Evolutionary conservation across 2,888 invertebrate species (phyloP).

Genomic region (Epirrita christyi): DNA sequence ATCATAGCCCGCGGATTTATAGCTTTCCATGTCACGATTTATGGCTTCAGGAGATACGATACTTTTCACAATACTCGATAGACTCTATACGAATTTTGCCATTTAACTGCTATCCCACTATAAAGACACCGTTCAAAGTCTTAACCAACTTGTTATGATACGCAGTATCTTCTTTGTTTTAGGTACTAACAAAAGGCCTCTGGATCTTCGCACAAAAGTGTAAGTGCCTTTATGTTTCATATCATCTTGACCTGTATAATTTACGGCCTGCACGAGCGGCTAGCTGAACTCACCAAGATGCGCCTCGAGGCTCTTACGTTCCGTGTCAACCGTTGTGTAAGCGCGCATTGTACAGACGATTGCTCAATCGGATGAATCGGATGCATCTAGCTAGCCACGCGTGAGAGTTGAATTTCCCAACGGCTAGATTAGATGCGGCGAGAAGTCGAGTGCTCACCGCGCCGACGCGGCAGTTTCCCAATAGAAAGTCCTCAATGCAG

Average conservation of each 20-base stretch:
- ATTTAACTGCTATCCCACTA: too few species aligned
- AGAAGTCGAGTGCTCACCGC: slow-evolving; percentile 58
- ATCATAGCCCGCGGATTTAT: slow-evolving; percentile 20
- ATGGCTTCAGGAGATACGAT: slow-evolving; percentile 13
- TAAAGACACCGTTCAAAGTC: slow-evolving; percentile 1
- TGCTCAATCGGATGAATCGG: slow-evolving; percentile 79
- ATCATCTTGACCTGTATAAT: slow-evolving; percentile 29
- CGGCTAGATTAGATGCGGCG: slow-evolving; percentile 56
- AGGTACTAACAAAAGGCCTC: slow-evolving; percentile 50
- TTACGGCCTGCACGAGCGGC: slow-evolving; percentile 29
- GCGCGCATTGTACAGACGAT: slow-evolving; percentile 61
- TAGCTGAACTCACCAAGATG: slow-evolving; percentile 39
- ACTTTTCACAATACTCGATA: slow-evolving; percentile 5
- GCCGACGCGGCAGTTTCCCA: slow-evolving; percentile 68
- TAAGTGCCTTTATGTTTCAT: slow-evolving; percentile 53
- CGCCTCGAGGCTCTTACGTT: slow-evolving; percentile 44
- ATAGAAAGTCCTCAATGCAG: slow-evolving; percentile 82
- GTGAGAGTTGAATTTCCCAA: slow-evolving; percentile 79
- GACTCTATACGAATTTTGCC: neutral
- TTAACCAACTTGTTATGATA: slow-evolving; percentile 7
- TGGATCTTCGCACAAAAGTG: slow-evolving; percentile 61
- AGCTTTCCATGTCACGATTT: slow-evolving; percentile 23
- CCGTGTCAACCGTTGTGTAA: slow-evolving; percentile 67
- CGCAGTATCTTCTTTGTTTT: slow-evolving; percentile 46
- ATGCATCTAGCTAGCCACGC: slow-evolving; percentile 73